Evolutionary conservation across 2,888 invertebrate species (phyloP).

Genomic region (Byasa hedistus): DNA sequence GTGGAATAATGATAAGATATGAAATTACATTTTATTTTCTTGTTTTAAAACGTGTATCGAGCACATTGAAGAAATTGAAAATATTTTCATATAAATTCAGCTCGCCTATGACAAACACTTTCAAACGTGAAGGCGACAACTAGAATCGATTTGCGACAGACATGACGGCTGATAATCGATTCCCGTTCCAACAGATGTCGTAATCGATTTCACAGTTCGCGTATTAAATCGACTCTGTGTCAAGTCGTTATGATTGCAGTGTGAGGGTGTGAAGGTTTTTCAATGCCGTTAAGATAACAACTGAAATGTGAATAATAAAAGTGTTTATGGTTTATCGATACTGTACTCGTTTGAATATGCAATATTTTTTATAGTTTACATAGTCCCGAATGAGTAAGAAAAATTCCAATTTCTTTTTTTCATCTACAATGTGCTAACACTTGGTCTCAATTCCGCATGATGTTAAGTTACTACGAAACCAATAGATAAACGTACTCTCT

Average conservation of each 20-base stretch:
- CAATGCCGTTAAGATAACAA: constrained; percentile 32
- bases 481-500: neutral
- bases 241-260: constrained; percentile 26
- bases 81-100: constrained; percentile 7
- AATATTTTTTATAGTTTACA: neutral
- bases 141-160: constrained; percentile 74
- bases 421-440: neutral
- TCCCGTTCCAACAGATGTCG: constrained; percentile 54
- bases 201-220: constrained; percentile 55
- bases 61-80: constrained; percentile 6
- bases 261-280: constrained; percentile 39
- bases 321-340: constrained; percentile 11
- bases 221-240: constrained; percentile 32
- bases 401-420: neutral
- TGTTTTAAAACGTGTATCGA: neutral
- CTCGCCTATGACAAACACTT: constrained; percentile 27
- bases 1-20: neutral
- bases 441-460: neutral
- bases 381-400: neutral
- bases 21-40: neutral
- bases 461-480: neutral
- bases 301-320: constrained; percentile 11
- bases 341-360: neutral
- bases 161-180: constrained; percentile 69
- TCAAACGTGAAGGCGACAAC: constrained; percentile 67